Evolutionary conservation across 2,888 invertebrate species (phyloP).

Genomic region (Scaptodrosophila latifasciaeformis): DNA sequence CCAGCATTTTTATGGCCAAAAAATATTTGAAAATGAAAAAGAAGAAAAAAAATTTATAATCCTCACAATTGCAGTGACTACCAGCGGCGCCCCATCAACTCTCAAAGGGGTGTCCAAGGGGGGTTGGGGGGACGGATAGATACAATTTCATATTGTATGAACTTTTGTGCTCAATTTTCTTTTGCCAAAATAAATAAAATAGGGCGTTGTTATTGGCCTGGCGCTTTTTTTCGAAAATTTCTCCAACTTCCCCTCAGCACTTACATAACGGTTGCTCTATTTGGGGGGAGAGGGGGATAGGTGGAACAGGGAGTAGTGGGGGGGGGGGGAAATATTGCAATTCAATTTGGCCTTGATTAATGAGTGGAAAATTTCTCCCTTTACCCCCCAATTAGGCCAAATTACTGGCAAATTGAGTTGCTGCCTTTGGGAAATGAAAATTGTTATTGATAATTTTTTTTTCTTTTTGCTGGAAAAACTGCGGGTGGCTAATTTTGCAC

Average conservation of each 20-base stretch:
- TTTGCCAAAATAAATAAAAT: constrained; percentile 50
- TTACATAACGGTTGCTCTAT: no score
- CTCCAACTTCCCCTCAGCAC: no score
- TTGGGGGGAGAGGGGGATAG: no score
- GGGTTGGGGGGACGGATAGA: no score
- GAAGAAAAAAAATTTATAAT: no score
- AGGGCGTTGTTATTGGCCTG: no score
- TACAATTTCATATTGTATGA: constrained; percentile 31
- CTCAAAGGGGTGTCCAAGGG: no score
- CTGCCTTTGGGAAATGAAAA: constrained; percentile 19
- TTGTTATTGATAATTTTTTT: constrained; percentile 22
- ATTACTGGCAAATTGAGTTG: constrained; percentile 45
- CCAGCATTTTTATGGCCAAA: not conserved
- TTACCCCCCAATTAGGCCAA: constrained; percentile 28
- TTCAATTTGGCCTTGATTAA: constrained; percentile 39
- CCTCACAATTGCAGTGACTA: constrained; percentile 1
- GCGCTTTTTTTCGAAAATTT: no score
- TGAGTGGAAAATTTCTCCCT: constrained; percentile 1
- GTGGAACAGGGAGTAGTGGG: no score
- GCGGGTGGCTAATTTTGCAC: constrained; percentile 55
- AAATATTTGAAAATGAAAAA: no score
- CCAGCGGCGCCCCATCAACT: not conserved
- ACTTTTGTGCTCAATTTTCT: constrained; percentile 56
- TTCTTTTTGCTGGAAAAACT: constrained; percentile 21
- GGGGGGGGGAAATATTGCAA: no score